phyloP scores from a whole-genome alignment of 2,797 vertebrate species.

The Hypotaenidia philippensis region DNA sequence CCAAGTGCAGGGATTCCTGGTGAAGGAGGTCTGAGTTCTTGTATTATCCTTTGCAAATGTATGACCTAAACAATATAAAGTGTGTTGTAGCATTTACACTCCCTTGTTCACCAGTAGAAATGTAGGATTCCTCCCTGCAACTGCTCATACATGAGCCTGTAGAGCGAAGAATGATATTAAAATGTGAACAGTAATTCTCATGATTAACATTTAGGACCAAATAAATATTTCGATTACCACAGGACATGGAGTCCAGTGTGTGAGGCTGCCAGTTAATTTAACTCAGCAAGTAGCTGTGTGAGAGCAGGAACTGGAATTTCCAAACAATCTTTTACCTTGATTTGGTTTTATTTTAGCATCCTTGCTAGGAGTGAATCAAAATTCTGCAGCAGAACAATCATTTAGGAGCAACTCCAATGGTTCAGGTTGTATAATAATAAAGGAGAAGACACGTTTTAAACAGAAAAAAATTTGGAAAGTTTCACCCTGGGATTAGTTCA shows the following conservation, averaged over 20 bases:
- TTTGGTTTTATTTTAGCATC: background rate
- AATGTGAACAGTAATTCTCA: background rate
- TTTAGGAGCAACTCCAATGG: background rate
- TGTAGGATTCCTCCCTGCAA: background rate
- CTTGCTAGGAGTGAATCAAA: background rate
- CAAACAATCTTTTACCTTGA: background rate
- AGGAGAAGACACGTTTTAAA: background rate
- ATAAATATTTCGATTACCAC: background rate
- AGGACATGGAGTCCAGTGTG: background rate
- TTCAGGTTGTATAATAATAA: background rate
- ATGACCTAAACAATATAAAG: background rate
- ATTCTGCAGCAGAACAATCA: background rate
- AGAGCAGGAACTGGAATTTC: background rate
- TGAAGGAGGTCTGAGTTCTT: background rate
- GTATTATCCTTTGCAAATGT: background rate
- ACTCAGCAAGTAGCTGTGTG: background rate
- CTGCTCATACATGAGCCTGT: background rate
- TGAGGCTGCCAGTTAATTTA: background rate
- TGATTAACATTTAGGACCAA: background rate
- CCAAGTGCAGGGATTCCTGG: background rate
- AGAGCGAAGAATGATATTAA: background rate
- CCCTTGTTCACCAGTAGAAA: accelerated
- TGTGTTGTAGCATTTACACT: background rate
- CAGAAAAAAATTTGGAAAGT: background rate
- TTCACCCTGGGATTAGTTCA: background rate